Base-by-base conservation (phyloP, 2,888 invertebrate species). In the Meiosimyza decipiens region DNA sequence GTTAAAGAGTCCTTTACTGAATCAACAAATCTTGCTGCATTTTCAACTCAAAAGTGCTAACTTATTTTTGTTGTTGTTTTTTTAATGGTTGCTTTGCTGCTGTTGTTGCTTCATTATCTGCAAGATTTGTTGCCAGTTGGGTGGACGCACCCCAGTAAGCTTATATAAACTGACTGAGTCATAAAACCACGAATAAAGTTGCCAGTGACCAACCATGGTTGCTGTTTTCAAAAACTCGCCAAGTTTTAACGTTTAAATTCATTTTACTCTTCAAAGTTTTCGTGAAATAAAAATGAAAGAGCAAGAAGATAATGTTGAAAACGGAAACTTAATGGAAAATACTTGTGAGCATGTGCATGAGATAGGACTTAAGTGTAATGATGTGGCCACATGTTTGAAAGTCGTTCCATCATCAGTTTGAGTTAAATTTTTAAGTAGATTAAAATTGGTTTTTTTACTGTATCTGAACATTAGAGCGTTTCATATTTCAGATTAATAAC, bases 221-320 rank as follows among this genome's bases (percentile, higher is more conserved):
- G 28, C 13, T 57, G 57, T 28, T 28, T 28, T 13, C 22, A 22
- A 40, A 40, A 57, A 16, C 60, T 62, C 11, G 40, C 60, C 51
- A 66, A 66, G 33, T 66, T 66, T 66, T 22, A 51, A 50, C 66
- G 52, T 66, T 66, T 51, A 66, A 66, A 66, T 66, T 66, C 33
- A 66, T 52, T 66, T 51, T n/a, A 33, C 28, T 66, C 52, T 28
- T 11, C 18, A 66, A 66, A 66, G 40, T 54, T 66, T 49, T 49
- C 22, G 16, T 15, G 33, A 62, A n/a, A 16, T 9, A 54, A 54
- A 54, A n/a, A 16, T 7, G 12, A 18, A 18, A 18, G 28, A 7
- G 54, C 9, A 54, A n/a, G n/a, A n/a, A 54, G 54, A 9, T 54
- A 16, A 16, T 12, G 13, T 18, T 6, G 7, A 54, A 54, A 13